phyloP scores from a whole-genome alignment of 2,113 vertebrate genomes.

The Bambusicola thoracicus region DNA sequence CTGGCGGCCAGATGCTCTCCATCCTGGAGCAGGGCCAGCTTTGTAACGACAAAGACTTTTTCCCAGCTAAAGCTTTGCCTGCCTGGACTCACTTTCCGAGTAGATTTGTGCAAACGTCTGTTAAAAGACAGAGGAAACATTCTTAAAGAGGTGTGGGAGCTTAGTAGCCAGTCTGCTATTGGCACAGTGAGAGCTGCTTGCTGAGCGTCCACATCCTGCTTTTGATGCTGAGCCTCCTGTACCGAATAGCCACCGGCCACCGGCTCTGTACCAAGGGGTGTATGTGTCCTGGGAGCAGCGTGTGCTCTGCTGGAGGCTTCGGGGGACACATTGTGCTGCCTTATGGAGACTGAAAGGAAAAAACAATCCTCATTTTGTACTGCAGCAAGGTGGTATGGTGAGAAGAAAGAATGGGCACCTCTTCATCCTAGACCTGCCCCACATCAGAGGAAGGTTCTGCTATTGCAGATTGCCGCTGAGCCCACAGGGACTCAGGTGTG shows the following conservation, averaged over 20 bases:
- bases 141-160: constrained; percentile 31
- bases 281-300: background rate
- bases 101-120: constrained; percentile 24
- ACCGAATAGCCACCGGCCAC: background rate
- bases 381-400: background rate
- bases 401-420: background rate
- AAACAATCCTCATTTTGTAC: background rate
- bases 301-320: background rate
- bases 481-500: background rate
- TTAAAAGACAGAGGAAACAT: constrained; percentile 45
- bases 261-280: background rate
- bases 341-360: background rate
- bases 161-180: background rate
- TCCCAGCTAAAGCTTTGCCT: constrained; percentile 17
- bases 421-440: background rate
- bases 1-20: constrained; percentile 51
- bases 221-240: background rate
- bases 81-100: background rate
- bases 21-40: background rate
- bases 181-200: background rate
- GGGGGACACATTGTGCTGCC: background rate
- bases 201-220: background rate
- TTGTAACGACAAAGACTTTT: background rate
- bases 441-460: background rate
- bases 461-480: rapidly evolving